Evolutionary conservation across 1,140 invertebrate genomes (phyloP).

Genomic region (Halictus rubicundus): DNA sequence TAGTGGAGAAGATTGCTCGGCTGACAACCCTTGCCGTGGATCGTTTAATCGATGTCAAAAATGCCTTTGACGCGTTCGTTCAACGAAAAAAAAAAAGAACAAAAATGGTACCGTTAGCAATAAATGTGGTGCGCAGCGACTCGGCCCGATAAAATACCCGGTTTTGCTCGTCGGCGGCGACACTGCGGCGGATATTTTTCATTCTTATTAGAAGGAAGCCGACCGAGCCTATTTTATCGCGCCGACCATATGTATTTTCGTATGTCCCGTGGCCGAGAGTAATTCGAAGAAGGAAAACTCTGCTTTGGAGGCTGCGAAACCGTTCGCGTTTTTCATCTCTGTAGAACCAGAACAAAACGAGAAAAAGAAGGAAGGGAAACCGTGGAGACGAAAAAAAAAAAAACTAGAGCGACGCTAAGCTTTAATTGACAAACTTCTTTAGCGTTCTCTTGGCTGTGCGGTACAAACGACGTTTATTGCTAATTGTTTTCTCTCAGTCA

Average conservation of each 20-base stretch:
- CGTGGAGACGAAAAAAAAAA: no score
- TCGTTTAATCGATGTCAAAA: no score
- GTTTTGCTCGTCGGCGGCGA: neutral
- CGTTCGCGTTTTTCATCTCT: neutral
- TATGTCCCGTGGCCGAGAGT: constrained; percentile 20
- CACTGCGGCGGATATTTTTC: constrained; percentile 46
- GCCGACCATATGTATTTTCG: constrained; percentile 16
- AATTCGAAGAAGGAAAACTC: neutral
- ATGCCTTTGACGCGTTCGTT: no score
- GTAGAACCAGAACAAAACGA: neutral
- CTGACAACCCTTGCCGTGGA: no score
- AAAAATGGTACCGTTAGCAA: constrained; percentile 35
- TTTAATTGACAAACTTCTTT: neutral
- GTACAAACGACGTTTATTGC: constrained; percentile 35
- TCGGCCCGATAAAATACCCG: constrained; percentile 39
- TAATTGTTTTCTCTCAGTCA: constrained; percentile 33
- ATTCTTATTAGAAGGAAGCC: constrained; percentile 40
- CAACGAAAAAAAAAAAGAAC: constrained; percentile 41
- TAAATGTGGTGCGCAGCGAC: constrained; percentile 17
- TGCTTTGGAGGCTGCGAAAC: no score
- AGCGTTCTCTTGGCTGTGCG: constrained; percentile 38
- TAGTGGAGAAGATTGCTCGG: no score
- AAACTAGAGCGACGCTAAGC: neutral
- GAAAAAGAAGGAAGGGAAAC: neutral
- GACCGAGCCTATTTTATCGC: constrained; percentile 41